Conservation (phyloP, 2,888 invertebrate species). For the Mythimna pallens region DNA sequence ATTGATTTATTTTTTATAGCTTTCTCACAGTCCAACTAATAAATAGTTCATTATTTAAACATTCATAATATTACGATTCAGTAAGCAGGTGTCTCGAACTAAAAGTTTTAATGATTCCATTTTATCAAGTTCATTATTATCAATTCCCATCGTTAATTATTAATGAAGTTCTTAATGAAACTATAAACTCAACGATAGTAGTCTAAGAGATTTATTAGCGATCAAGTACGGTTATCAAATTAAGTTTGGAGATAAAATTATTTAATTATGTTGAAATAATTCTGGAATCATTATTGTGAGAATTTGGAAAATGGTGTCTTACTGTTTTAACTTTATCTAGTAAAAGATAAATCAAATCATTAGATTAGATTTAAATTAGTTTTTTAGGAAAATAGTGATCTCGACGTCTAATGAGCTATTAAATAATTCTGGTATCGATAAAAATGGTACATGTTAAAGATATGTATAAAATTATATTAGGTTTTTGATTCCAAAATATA, state of each 20-base stretch:
- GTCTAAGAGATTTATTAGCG: slow-evolving; percentile 28
- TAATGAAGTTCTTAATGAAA: slow-evolving; percentile 48
- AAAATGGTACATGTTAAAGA: no score
- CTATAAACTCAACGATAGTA: slow-evolving; percentile 43
- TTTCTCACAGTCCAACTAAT: slow-evolving; percentile 8
- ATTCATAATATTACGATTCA: slow-evolving; percentile 19
- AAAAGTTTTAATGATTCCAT: slow-evolving; percentile 27
- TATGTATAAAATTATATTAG: no score
- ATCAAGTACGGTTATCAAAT: slow-evolving; percentile 33
- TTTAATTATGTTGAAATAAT: neutral
- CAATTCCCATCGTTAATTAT: slow-evolving; percentile 44
- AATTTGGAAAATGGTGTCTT: neutral
- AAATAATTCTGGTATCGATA: no score
- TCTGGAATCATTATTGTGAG: neutral
- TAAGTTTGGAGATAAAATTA: slow-evolving; percentile 17
- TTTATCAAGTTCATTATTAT: slow-evolving; percentile 33
- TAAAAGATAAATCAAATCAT: neutral
- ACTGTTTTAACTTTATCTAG: slow-evolving; percentile 1
- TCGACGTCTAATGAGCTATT: no score
- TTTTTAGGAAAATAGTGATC: no score
- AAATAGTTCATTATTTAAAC: slow-evolving; percentile 1
- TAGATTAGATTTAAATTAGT: neutral
- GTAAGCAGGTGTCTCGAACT: slow-evolving; percentile 22
- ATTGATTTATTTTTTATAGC: neutral
- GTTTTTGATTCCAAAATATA: no score